Evolutionary conservation across 2,888 invertebrate species (phyloP).

Genomic region (Drosophila siamana): DNA sequence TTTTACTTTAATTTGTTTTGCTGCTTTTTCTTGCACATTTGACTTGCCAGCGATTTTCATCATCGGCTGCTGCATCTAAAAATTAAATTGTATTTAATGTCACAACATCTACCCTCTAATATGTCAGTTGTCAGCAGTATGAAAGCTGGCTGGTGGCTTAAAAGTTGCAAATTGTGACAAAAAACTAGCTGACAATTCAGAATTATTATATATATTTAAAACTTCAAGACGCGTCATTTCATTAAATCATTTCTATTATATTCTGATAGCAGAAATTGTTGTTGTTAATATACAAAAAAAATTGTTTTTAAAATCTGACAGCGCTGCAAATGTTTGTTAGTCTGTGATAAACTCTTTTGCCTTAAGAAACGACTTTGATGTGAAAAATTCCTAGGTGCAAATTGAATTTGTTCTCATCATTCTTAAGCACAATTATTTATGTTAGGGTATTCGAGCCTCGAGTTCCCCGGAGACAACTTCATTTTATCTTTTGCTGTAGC

Average conservation of each 20-base stretch:
- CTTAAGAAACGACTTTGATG: not conserved
- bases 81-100: constrained; percentile 30
- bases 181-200: not conserved
- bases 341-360: not conserved
- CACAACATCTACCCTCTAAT: constrained; percentile 13
- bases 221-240: too few species aligned
- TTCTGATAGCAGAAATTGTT: not conserved
- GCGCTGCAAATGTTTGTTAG: not conserved
- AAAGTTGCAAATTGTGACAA: not conserved
- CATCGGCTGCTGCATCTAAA: constrained; percentile 13
- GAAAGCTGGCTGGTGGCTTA: too few species aligned
- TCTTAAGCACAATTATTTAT: constrained; percentile 12
- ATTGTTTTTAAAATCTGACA: not conserved
- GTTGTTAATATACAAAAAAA: not conserved
- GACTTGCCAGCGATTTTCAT: constrained; percentile 34
- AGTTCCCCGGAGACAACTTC: constrained; percentile 25
- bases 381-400: constrained; percentile 7
- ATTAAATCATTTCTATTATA: too few species aligned
- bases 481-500: constrained; percentile 38
- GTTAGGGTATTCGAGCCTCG: constrained; percentile 39
- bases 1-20: constrained; percentile 32
- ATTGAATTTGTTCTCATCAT: constrained; percentile 28
- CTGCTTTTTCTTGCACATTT: constrained; percentile 1
- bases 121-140: not conserved
- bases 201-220: not conserved